phyloP scores from a whole-genome alignment of 2,797 vertebrate genomes.

The Synaphobranchus kaupii region DNA sequence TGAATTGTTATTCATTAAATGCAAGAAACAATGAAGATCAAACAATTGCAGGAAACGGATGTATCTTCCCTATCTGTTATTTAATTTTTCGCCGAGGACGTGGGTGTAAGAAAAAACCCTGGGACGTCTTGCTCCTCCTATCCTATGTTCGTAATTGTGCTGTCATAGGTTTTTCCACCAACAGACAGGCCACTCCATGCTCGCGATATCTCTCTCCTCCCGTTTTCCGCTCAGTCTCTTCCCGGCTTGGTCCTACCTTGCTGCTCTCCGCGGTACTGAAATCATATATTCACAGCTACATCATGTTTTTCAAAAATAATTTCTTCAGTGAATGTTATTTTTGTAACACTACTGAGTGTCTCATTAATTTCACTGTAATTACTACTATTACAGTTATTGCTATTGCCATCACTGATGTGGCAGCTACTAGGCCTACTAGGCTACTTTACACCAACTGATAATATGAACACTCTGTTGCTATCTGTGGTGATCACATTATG shows the following conservation, averaged over 20 bases:
- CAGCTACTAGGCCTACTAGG: too few relatives aligned
- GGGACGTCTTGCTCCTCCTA: constrained; percentile 21
- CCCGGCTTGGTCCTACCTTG: neutral
- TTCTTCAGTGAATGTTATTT: neutral
- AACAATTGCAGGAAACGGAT: constrained; percentile 13
- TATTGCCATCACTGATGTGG: neutral
- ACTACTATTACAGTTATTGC: neutral
- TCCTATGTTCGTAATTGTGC: neutral
- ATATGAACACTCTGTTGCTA: neutral
- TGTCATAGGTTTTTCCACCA: neutral
- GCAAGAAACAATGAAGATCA: neutral
- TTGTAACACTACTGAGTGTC: neutral
- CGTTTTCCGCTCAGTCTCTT: neutral
- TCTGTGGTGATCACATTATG: neutral
- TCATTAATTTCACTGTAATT: neutral
- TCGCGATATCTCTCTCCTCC: constrained; percentile 9
- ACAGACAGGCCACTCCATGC: neutral
- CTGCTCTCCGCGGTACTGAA: constrained; percentile 25
- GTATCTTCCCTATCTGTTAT: constrained; percentile 7
- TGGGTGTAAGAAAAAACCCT: constrained; percentile 20
- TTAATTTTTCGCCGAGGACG: constrained; percentile 11
- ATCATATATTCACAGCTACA: neutral
- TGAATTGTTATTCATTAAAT: neutral
- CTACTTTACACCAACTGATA: neutral
- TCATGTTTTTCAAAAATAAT: neutral